Percentiles rank a stretch among this genome's conserved stretches.
Conservation (phyloP, 2,113 vertebrate species). For the Etia nguti region DNA sequence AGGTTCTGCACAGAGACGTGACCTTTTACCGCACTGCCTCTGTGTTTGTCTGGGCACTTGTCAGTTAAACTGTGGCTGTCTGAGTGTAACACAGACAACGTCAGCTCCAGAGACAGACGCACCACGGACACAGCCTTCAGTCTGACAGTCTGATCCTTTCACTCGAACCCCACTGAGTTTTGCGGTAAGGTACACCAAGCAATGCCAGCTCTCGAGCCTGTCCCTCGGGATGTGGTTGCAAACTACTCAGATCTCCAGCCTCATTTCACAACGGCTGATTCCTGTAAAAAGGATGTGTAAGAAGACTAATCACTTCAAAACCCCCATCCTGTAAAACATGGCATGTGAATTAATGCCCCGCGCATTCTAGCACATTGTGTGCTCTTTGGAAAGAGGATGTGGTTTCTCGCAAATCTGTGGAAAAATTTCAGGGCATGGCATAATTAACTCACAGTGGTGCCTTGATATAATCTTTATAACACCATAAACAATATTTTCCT, state of each 20-base stretch:
- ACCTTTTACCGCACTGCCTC: conserved; percentile 1
- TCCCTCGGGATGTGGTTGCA: conserved; percentile 57
- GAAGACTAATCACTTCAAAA: conserved; percentile 43
- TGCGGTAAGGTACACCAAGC: conserved; percentile 13
- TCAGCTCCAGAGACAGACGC: conserved; percentile 23
- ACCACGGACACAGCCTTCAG: neutral
- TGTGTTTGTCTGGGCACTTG: conserved; percentile 49
- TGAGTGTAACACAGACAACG: conserved; percentile 33
- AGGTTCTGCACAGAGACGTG: conserved; percentile 7
- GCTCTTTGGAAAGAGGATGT: conserved; percentile 46
- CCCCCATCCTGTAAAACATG: conserved; percentile 43
- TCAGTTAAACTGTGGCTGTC: conserved; percentile 57
- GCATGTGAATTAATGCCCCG: conserved; percentile 28
- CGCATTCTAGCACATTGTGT: conserved; percentile 34
- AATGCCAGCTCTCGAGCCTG: conserved; percentile 18
- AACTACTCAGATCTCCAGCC: conserved; percentile 18
- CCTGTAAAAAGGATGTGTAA: conserved; percentile 53
- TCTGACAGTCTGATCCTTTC: conserved; percentile 9
- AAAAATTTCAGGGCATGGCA: conserved; percentile 31
- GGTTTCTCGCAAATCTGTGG: conserved; percentile 30
- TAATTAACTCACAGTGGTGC: conserved; percentile 20
- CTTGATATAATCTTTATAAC: conserved; percentile 45
- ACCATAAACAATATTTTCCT: conserved; percentile 48
- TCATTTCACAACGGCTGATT: conserved; percentile 31
- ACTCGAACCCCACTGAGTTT: conserved; percentile 3